A percentile compares a stretch with the other conserved stretches of the same genome.
Conservation (phyloP, 1,140 invertebrate species). For the Drosophila ambigua region DNA sequence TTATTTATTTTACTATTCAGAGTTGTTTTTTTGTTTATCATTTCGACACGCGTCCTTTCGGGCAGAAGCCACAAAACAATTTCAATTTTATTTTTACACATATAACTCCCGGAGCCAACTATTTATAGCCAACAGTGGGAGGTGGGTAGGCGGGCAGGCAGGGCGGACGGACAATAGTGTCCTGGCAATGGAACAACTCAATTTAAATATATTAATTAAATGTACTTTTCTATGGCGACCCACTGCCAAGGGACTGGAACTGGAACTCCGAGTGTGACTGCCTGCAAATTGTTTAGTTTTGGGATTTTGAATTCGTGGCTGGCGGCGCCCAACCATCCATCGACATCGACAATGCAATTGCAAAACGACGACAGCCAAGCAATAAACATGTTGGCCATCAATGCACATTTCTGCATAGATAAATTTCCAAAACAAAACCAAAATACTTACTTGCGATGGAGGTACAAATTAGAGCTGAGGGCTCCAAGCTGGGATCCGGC, state of each 20-base stretch:
- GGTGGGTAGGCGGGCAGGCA: constrained; percentile 7
- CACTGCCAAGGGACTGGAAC: constrained; percentile 9
- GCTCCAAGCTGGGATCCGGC: constrained; percentile 19
- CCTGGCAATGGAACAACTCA: constrained; percentile 50
- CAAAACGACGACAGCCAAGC: constrained; percentile 61
- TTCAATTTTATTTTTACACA: constrained; percentile 63
- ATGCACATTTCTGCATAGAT: constrained; percentile 71
- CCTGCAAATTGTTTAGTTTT: constrained; percentile 47
- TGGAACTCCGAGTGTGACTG: no score
- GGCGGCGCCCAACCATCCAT: no score
- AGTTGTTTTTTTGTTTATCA: constrained; percentile 20
- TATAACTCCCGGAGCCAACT: constrained; percentile 18
- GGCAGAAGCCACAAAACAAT: constrained; percentile 76
- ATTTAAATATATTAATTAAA: constrained; percentile 73
- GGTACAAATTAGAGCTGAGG: constrained; percentile 71
- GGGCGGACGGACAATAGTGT: constrained; percentile 3
- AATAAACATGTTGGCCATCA: constrained; percentile 73
- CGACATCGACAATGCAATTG: constrained; percentile 16
- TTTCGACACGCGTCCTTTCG: constrained; percentile 61
- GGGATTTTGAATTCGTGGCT: constrained; percentile 6
- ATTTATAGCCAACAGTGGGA: not conserved
- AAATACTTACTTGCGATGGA: constrained; percentile 50
- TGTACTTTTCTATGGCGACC: constrained; percentile 27
- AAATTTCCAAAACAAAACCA: constrained; percentile 71
- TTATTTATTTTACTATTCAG: constrained; percentile 20